Evolutionary conservation across 2,113 vertebrate species (phyloP).

Genomic region (Calidris pygmaea): DNA sequence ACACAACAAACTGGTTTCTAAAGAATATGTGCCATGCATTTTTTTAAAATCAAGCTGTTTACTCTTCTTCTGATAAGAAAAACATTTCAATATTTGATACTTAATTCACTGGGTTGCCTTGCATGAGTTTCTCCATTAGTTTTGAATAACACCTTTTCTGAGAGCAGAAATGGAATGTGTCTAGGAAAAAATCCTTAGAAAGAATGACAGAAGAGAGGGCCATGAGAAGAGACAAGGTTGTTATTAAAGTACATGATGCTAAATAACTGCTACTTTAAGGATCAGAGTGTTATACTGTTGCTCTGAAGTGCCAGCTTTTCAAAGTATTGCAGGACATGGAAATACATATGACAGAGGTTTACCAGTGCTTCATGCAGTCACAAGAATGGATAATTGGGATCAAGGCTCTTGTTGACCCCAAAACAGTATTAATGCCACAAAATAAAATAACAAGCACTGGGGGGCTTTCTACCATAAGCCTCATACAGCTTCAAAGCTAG

Average conservation of each 20-base stretch:
- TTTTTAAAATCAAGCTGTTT: neutral
- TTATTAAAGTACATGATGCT: neutral
- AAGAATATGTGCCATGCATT: neutral
- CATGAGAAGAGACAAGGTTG: neutral
- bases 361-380: neutral
- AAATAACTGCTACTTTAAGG: neutral
- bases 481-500: neutral
- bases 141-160: neutral
- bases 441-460: neutral
- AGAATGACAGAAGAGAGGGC: neutral
- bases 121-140: neutral
- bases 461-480: neutral
- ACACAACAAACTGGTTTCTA: slow-evolving; percentile 10
- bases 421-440: neutral
- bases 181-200: neutral
- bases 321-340: neutral
- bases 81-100: neutral
- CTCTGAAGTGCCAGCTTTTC: neutral
- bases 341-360: neutral
- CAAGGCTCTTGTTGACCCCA: neutral
- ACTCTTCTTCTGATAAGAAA: neutral
- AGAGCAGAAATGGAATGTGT: neutral
- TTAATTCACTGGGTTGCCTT: neutral
- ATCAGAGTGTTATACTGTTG: neutral
- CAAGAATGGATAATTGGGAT: neutral